Percentiles rank a stretch among this genome's conserved stretches.
Evolutionary conservation across 23 tunicate genomes (phyloP).

Genomic region (Styela clava): DNA sequence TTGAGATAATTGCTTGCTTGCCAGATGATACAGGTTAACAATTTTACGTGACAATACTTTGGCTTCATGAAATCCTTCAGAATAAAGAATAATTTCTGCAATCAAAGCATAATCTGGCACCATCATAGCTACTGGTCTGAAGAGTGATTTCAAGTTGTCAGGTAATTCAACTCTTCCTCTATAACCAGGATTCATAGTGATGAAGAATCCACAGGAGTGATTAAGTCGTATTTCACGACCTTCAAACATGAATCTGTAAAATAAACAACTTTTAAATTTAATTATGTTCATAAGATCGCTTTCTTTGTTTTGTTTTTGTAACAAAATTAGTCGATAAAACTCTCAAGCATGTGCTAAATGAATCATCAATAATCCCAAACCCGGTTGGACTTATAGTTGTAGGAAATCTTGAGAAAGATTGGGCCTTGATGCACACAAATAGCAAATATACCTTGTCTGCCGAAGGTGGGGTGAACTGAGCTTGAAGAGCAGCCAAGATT

Average conservation of each 20-base stretch:
- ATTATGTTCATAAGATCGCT: no score
- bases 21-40: constrained; percentile 80
- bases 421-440: no score
- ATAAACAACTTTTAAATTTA: no score
- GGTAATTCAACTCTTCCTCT: constrained; percentile 91
- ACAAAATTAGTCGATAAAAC: no score
- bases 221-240: constrained; percentile 83
- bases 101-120: constrained; percentile 88
- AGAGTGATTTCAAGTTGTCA: constrained; percentile 91
- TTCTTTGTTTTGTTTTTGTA: no score
- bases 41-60: constrained; percentile 82
- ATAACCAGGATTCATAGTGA: constrained; percentile 97
- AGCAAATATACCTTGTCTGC: no score
- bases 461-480: no score
- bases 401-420: no score
- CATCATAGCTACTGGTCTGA: constrained; percentile 96
- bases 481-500: no score
- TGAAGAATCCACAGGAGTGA: constrained; percentile 88
- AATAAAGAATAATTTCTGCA: constrained; percentile 86
- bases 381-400: no score
- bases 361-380: no score
- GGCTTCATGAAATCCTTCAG: constrained; percentile 93
- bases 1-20: constrained; percentile 88
- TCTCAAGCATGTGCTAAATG: no score
- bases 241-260: constrained; percentile 79